Evolutionary conservation across 35 echinoderm and acorn worm species (phyloP).

Genomic region (Heliocidaris tuberculata): DNA sequence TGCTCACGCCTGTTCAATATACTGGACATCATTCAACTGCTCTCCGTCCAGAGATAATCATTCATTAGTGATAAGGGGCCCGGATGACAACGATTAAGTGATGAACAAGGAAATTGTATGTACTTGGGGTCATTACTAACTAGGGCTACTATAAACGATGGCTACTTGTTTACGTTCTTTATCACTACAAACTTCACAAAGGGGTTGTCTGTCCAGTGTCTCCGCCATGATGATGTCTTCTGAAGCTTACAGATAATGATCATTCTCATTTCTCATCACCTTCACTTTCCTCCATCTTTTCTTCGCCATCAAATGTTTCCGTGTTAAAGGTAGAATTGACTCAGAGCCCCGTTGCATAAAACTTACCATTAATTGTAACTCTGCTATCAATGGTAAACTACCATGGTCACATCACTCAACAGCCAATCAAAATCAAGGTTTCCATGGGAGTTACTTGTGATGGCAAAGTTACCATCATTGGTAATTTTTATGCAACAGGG

Average conservation of each 20-base stretch:
- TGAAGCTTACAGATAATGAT: neutral
- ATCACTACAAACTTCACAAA: neutral
- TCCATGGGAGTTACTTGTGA: no score
- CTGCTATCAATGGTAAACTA: no score
- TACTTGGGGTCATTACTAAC: neutral
- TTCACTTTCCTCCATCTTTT: neutral
- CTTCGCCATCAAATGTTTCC: neutral
- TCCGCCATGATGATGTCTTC: neutral
- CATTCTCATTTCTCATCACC: neutral
- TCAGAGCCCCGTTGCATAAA: neutral
- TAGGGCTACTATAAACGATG: neutral
- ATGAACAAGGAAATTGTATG: neutral
- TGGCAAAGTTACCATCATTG: no score
- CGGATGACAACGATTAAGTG: neutral
- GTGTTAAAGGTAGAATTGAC: neutral
- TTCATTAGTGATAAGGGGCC: slow-evolving; percentile 2
- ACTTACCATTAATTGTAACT: no score
- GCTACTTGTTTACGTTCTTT: neutral
- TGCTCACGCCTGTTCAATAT: no score
- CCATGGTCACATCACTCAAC: no score
- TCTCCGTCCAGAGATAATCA: neutral
- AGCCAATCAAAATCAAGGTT: no score
- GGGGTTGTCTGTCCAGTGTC: neutral
- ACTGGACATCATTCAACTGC: neutral
- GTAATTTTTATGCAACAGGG: no score